Conservation (phyloP, 2,797 vertebrate species). For the Sparus aurata region DNA sequence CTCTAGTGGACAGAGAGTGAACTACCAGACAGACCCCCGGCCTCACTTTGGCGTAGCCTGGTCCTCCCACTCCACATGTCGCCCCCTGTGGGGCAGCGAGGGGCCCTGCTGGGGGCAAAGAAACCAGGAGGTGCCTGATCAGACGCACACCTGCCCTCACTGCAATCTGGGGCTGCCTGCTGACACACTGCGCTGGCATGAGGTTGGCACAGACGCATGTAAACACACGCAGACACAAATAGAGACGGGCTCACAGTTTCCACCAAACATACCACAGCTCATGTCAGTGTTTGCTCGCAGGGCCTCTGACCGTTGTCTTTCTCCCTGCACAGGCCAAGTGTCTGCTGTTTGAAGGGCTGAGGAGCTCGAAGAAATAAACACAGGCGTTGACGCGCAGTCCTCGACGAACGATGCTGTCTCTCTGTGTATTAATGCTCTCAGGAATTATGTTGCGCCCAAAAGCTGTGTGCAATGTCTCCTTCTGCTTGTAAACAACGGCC, state of each 20-base stretch:
- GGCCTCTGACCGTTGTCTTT: conserved; percentile 42
- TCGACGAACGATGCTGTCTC: not conserved
- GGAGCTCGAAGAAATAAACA: conserved; percentile 68
- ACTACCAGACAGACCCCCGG: conserved; percentile 86
- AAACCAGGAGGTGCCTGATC: conserved; percentile 60
- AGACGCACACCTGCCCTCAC: conserved; percentile 83
- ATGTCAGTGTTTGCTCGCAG: not conserved
- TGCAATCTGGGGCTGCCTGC: conserved; percentile 82
- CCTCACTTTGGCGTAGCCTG: conserved; percentile 87
- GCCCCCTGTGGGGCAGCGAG: conserved; percentile 84
- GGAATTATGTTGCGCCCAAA: conserved; percentile 25
- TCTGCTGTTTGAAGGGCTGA: conserved; percentile 77
- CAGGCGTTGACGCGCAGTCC: not conserved
- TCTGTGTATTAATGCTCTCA: conserved; percentile 33
- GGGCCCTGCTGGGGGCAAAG: conserved; percentile 77
- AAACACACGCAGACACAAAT: conserved; percentile 42
- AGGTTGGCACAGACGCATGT: conserved; percentile 67
- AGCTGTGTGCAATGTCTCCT: conserved; percentile 14
- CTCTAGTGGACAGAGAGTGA: conserved; percentile 74
- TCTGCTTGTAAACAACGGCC: conserved; percentile 13
- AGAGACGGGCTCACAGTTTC: conserved; percentile 23
- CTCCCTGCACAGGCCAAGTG: conserved; percentile 86
- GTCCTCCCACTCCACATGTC: conserved; percentile 84
- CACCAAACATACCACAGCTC: conserved; percentile 13
- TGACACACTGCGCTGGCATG: conserved; percentile 86